Percentiles rank a stretch among this genome's conserved stretches.
Evolutionary conservation across 1,140 invertebrate genomes (phyloP).

Genomic region (Bilobella aurantiaca): DNA sequence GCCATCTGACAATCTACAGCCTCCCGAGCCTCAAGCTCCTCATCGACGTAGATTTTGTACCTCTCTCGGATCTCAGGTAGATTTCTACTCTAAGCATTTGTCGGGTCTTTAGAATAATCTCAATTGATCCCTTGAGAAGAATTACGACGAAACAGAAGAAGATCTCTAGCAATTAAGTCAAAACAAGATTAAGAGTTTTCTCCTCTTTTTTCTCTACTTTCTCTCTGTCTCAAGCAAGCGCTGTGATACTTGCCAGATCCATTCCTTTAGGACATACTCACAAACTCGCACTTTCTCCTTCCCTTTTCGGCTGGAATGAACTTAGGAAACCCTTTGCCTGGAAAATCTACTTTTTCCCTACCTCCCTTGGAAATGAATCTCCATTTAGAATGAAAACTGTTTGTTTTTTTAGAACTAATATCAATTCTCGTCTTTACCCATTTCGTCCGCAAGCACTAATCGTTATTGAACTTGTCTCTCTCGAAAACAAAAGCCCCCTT

Average conservation of each 20-base stretch:
- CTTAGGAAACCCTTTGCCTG: neutral
- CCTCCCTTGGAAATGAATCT: neutral
- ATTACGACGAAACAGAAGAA: no score
- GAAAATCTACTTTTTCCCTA: neutral
- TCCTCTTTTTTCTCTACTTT: neutral
- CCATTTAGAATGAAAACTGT: neutral
- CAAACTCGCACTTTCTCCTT: no score
- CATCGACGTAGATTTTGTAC: conserved; percentile 85
- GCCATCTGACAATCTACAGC: conserved; percentile 82
- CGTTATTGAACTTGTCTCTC: neutral
- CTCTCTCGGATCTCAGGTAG: conserved; percentile 85
- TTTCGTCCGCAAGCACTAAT: neutral
- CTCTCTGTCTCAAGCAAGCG: no score
- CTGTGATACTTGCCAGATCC: no score
- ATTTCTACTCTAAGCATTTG: no score
- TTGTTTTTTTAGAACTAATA: neutral
- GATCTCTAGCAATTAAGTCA: neutral
- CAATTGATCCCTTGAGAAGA: no score
- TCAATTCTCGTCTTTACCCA: neutral
- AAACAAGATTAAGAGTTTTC: no score
- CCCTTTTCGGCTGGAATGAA: neutral
- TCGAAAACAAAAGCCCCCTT: neutral
- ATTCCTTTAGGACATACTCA: no score
- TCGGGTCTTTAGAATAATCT: no score
- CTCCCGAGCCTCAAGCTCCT: conserved; percentile 82